Base-by-base conservation (phyloP, 1,140 invertebrate genomes). In the Drosophila sucinea region DNA sequence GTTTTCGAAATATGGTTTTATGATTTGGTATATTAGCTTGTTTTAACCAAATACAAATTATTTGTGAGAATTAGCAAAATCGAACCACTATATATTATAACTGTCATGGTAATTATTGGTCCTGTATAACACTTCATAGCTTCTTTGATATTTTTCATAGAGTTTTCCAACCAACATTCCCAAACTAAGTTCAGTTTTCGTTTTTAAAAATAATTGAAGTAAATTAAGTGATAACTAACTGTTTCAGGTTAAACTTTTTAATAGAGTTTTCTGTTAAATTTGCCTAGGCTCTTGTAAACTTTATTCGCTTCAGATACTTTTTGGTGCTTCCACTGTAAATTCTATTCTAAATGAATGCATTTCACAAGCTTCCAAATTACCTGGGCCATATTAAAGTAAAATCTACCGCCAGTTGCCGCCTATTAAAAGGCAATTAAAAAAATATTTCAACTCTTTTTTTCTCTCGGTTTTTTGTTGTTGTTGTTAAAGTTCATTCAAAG, bases 361-460 rank as follows among this genome's bases (percentile, higher is more conserved):
- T 61, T 55, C 47, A 11, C 30, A 32, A 23, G 60, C n/a, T 2
- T 17, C 25, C 17, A 33, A 25, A n/a, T 55, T 63, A 61, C 61
- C 66, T 57, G 74, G 77, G 74, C 60, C 82, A 85, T 81, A 85
- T 85, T 85, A 85, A 85, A 85, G 81, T 74, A 70, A 70, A 65
- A 55, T 60, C 27, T 11, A 25, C 35, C 23, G 63, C 17, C 44
- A 51, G 44, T 51, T 51, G 44, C 73, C 35, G 67, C 65, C 68
- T 75, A 89, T 87, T 87, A 87, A 89, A 89, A 85, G 78, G 84
- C 84, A 89, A 84, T 81, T 87, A 89, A 87, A 89, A 17, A 67
- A 73, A 68, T 62, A 41, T 63, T 74, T 66, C 62, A 56, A 72
- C 77, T 76, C 73, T 73, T 75, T 63, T 63, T 70, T 41, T 47